These are phyloP conservation scores for Oryzias woworae DNA, from an alignment of 2,113 vertebrate species.

Conservation along the genomic window DNA sequence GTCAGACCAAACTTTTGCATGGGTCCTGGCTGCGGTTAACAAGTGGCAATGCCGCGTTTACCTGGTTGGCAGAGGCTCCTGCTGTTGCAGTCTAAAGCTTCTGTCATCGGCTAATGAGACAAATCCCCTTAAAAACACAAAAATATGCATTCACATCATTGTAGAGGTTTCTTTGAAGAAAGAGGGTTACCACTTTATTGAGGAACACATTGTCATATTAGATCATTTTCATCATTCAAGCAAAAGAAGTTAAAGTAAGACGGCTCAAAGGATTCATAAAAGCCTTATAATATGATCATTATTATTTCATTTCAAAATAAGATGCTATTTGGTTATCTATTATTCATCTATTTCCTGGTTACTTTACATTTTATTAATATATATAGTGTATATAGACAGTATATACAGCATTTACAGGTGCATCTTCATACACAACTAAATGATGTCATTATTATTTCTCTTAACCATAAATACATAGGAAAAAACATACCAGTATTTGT, in stretches of 20 bases:
- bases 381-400: no score
- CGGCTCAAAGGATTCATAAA: neutral
- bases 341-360: no score
- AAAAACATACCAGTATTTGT: no score
- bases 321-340: no score
- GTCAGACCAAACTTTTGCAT: slow-evolving; percentile 64
- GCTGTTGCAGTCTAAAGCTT: slow-evolving; percentile 25
- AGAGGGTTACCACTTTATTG: slow-evolving; percentile 23
- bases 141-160: slow-evolving; percentile 2
- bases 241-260: neutral
- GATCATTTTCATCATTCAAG: neutral
- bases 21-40: slow-evolving; percentile 50
- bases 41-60: slow-evolving; percentile 47
- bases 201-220: neutral
- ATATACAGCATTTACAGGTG: no score
- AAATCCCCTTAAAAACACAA: slow-evolving; percentile 47
- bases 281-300: neutral
- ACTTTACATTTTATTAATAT: no score
- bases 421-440: no score
- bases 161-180: slow-evolving; percentile 19
- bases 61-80: slow-evolving; percentile 15
- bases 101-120: slow-evolving; percentile 51
- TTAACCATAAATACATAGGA: no score
- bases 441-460: no score
- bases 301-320: no score